A percentile compares a stretch with the other conserved stretches of the same genome.
Evolutionary conservation across 2,113 vertebrate genomes (phyloP).

Genomic region (Neotoma lepida): DNA sequence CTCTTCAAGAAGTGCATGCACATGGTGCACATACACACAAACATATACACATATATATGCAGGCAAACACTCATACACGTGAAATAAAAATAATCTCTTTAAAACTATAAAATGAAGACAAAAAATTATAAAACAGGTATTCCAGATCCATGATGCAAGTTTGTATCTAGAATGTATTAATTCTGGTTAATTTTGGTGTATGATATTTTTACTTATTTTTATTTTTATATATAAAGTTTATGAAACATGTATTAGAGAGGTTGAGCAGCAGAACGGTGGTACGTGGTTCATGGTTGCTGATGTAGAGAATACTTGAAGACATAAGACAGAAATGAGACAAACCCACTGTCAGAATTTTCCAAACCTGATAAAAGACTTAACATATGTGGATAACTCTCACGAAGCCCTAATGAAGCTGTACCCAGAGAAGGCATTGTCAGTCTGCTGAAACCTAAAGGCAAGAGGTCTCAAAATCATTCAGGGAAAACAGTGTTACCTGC

Average conservation of each 20-base stretch:
- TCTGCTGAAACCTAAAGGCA: background rate
- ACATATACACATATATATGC: background rate
- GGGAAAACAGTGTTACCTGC: background rate
- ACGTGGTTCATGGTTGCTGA: background rate
- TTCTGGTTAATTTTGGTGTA: background rate
- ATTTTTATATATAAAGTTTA: background rate
- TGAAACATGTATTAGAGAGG: background rate
- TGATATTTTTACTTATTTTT: background rate
- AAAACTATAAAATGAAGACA: background rate
- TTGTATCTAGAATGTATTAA: background rate
- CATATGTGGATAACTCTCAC: background rate
- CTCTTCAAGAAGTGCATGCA: background rate
- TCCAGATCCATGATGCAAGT: background rate
- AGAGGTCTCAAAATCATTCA: background rate
- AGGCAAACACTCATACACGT: background rate
- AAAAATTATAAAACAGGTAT: background rate
- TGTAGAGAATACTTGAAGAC: background rate
- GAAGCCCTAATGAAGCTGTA: background rate
- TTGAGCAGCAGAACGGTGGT: background rate
- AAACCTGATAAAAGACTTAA: background rate
- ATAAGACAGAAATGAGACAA: background rate
- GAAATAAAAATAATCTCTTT: background rate
- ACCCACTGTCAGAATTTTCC: background rate
- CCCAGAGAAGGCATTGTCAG: background rate
- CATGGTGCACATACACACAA: background rate